Conservation (phyloP, 2,113 vertebrate species). For the Hirundichthys speculiger region DNA sequence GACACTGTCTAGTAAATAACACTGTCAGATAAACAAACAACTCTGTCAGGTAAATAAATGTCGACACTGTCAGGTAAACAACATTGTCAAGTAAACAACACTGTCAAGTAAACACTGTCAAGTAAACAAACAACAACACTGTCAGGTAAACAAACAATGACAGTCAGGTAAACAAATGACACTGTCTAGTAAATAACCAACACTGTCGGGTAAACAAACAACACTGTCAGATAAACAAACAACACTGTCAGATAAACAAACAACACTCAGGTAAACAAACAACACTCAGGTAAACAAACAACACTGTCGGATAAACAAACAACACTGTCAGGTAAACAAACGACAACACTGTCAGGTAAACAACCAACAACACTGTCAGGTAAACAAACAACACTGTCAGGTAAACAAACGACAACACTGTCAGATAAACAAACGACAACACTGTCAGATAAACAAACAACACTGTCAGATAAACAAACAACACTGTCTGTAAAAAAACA, state of each 20-base stretch:
- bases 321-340: slow-evolving; percentile 83
- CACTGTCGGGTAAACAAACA: no score
- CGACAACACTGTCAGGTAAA: no score
- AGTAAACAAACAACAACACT: slow-evolving; percentile 68
- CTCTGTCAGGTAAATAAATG: slow-evolving; percentile 81
- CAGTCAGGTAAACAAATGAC: slow-evolving; percentile 60
- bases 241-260: slow-evolving; percentile 84
- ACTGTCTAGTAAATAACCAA: slow-evolving; percentile 79
- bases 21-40: no score
- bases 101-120: slow-evolving; percentile 72
- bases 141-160: no score
- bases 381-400: slow-evolving; percentile 80
- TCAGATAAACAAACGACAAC: no score
- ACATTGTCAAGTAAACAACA: no score
- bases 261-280: no score
- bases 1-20: no score
- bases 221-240: slow-evolving; percentile 20
- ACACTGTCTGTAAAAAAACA: no score
- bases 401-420: slow-evolving; percentile 60
- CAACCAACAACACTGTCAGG: no score
- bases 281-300: no score
- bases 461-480: slow-evolving; percentile 81
- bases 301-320: slow-evolving; percentile 20
- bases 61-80: no score
- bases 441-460: slow-evolving; percentile 44